These are phyloP conservation scores for Anas bahamensis DNA, from an alignment of 2,797 vertebrate species.

Conservation along the genomic window DNA sequence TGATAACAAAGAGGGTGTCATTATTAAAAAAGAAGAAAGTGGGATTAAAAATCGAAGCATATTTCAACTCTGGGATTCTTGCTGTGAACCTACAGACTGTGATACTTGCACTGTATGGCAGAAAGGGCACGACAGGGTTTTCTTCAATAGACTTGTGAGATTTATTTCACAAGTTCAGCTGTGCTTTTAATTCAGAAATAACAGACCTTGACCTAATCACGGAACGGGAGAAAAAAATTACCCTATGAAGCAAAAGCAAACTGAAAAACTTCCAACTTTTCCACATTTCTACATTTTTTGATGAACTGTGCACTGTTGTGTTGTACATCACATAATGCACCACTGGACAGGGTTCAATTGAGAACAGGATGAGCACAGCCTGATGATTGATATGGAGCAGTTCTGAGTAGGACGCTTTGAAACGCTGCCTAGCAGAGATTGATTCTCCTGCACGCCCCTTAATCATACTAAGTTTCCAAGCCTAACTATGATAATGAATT, in stretches of 20 bases:
- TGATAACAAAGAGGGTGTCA: not conserved
- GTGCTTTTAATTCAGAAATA: not conserved
- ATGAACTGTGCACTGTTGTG: not conserved
- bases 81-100: not conserved
- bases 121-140: not conserved
- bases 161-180: not conserved
- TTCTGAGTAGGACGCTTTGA: not conserved
- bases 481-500: not conserved
- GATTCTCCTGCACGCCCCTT: not conserved
- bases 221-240: not conserved
- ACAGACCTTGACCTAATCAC: not conserved
- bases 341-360: not conserved
- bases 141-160: not conserved
- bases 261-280: not conserved
- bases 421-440: not conserved
- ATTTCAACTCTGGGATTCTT: not conserved
- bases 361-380: not conserved
- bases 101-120: not conserved
- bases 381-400: not conserved
- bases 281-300: not conserved
- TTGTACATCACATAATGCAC: not conserved
- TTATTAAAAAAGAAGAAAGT: not conserved
- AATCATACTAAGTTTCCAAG: not conserved
- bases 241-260: not conserved
- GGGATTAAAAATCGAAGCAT: not conserved